Percentiles rank a stretch among this genome's conserved stretches.
Evolutionary conservation across 2,888 invertebrate genomes (phyloP).

Genomic region (Notodonta ziczac): DNA sequence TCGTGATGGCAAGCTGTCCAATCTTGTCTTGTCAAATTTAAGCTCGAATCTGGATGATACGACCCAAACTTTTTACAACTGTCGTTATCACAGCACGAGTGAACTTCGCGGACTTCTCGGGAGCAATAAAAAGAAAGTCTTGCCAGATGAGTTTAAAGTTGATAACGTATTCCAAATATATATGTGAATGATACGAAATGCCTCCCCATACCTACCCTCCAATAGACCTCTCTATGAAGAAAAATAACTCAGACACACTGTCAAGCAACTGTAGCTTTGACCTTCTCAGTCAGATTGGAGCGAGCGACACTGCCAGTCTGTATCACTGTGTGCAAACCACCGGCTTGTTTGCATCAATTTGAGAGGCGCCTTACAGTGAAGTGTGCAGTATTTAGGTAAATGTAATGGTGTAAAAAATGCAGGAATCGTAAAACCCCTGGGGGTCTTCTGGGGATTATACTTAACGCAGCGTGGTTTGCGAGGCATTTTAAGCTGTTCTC

Average conservation of each 20-base stretch:
- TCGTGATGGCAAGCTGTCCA: constrained; percentile 19
- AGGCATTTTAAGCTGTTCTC: constrained; percentile 15
- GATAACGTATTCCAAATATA: not conserved
- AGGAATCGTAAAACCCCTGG: not conserved
- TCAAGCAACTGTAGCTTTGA: too few relatives aligned
- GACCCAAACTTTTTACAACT: constrained; percentile 23
- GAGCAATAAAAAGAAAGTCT: constrained; percentile 17
- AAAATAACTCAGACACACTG: too few relatives aligned
- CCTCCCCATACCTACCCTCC: too few relatives aligned
- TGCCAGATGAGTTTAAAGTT: not conserved
- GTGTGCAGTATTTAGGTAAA: not conserved
- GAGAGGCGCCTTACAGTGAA: too few relatives aligned
- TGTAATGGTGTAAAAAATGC: not conserved
- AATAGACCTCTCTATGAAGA: too few relatives aligned
- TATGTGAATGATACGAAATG: not conserved
- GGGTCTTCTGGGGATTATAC: not conserved
- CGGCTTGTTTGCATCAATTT: too few relatives aligned
- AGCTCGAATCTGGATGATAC: constrained; percentile 19
- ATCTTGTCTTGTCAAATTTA: constrained; percentile 15
- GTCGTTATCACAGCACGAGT: constrained; percentile 19
- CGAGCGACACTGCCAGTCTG: too few relatives aligned
- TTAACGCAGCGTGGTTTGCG: constrained; percentile 3
- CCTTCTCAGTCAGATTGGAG: too few relatives aligned
- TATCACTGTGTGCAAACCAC: too few relatives aligned
- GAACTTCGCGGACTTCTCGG: constrained; percentile 16